Evolutionary conservation across 2,797 vertebrate genomes (phyloP), one percentile per base, ranked within the genome.

Genomic region (Myioborus melanocephalus): DNA sequence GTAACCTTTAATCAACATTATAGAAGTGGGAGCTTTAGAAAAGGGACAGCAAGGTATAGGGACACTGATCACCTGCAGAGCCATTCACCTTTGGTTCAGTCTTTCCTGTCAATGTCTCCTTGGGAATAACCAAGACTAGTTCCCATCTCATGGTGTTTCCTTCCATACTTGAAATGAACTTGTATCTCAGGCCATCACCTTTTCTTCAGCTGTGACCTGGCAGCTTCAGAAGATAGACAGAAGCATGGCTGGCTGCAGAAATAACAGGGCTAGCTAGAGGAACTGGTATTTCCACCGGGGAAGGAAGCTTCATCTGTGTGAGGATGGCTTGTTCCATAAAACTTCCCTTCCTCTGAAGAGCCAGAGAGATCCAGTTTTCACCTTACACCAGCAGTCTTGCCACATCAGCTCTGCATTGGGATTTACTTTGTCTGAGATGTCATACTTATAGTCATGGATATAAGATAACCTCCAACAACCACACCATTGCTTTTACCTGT

Each of bases 1-100:
- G 49, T 37, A 41, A 57, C 27, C 13, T 83, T 71, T 75, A 79
- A 52, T 75, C 18, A 35, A 26, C 11, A 3, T 41, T 60, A 63
- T 41, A 75, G 35, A 18, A 86, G 12, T 30, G 10, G 5, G 17
- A 73, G 23, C 27, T 91, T 87, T 61, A 78, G 47, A 60, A 78
- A 83, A 75, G 14, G 24, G 9, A 35, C 39, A 32, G 10, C 3
- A 10, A 27, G 4, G 1, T 2, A 0, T 28, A 66, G 17, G 22
- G 28, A 64, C 35, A 22, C 15, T 66, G 47, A 21, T 83, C 41
- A 26, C 14, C 22, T 72, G 30, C 12, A 26, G 9, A 69, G 8
- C 14, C 12, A 13, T 84, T 79, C 43, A 56, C 32, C 8, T 84
- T 61, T 2, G 6, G 30, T 61, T 71, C 15, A n/a, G 43, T 69